A percentile compares a stretch with the other conserved stretches of the same genome.
Conservation (phyloP, 2,888 invertebrate species). For the Orthonychiurus folsomi region DNA sequence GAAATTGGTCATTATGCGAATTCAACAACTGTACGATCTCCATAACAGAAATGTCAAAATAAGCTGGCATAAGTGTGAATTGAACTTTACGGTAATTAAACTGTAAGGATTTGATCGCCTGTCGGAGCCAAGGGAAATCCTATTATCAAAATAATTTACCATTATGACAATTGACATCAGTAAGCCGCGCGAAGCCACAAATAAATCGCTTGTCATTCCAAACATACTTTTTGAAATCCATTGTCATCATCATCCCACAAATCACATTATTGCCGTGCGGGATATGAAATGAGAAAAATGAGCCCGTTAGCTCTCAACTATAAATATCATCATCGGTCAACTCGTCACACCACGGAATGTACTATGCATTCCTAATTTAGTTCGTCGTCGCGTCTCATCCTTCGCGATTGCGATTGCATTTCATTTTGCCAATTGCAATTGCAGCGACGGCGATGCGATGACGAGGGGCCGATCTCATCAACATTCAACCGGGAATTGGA, state of each 20-base stretch:
- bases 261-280: no score
- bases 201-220: no score
- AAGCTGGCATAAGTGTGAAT: not conserved
- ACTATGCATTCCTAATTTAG: no score
- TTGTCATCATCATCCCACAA: not conserved
- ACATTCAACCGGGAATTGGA: no score
- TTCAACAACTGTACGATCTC: not conserved
- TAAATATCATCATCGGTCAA: not conserved
- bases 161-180: no score
- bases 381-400: no score
- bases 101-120: no score
- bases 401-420: no score
- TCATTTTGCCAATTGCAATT: not conserved
- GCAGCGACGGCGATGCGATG: slow-evolving; percentile 4
- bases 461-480: not conserved
- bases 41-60: not conserved
- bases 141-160: no score
- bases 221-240: not conserved
- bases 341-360: not conserved
- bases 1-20: not conserved
- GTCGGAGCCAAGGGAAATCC: no score
- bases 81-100: not conserved
- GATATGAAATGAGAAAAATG: no score
- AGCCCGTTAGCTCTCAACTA: not conserved
- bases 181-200: no score